A percentile compares a stretch with the other conserved stretches of the same genome.
phyloP scores from a whole-genome alignment of 2,888 invertebrate species.

The Melieria crassipennis region DNA sequence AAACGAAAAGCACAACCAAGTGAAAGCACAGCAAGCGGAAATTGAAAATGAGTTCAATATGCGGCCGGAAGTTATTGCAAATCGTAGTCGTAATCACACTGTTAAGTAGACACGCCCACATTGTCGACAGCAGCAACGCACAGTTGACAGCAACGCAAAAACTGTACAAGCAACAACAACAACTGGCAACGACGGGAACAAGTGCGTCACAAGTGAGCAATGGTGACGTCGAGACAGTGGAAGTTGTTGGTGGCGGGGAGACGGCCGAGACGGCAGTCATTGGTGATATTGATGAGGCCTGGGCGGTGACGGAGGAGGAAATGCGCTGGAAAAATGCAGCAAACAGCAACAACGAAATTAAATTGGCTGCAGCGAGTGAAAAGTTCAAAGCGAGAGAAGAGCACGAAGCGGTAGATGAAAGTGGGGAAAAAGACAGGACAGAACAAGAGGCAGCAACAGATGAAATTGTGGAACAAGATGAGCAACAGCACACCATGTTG shows the following conservation, averaged over 20 bases:
- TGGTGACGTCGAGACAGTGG: constrained; percentile 5
- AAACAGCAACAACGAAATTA: too few species aligned
- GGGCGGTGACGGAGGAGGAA: constrained; percentile 7
- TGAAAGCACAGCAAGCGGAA: neutral
- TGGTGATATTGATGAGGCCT: constrained; percentile 48
- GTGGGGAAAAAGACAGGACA: neutral
- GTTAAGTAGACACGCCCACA: neutral
- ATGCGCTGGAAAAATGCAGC: constrained; percentile 2
- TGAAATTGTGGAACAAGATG: neutral
- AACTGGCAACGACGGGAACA: neutral
- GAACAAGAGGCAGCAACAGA: neutral
- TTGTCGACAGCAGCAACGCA: neutral
- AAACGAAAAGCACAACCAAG: constrained; percentile 1
- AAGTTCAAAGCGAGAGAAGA: neutral
- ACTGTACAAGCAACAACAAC: neutral
- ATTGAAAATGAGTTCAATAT: constrained; percentile 24
- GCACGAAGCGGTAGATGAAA: neutral
- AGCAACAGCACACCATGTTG: neutral
- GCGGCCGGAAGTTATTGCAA: neutral
- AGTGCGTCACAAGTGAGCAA: neutral
- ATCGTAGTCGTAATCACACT: neutral
- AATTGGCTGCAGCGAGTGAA: neutral
- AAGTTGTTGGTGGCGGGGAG: neutral
- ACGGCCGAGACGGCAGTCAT: constrained; percentile 46
- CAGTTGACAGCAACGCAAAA: neutral